Evolutionary conservation across 1,140 invertebrate species (phyloP).

Genomic region (Euura lappo): DNA sequence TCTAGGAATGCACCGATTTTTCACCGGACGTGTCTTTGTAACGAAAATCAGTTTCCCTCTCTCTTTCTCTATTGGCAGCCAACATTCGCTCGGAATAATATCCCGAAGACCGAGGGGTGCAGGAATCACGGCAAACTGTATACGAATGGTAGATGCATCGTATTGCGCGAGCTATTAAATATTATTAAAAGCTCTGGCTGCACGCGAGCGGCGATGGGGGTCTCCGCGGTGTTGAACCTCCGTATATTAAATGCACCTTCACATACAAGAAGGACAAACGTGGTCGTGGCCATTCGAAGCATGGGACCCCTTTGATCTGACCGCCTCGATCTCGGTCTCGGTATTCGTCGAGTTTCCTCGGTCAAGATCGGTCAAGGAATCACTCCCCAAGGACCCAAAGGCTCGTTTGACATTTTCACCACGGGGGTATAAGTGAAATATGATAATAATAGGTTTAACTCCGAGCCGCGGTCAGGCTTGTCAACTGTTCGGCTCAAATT

Average conservation of each 20-base stretch:
- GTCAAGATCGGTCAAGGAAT: neutral
- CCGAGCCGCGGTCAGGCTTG: neutral
- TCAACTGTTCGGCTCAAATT: conserved; percentile 2
- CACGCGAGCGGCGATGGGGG: too few species aligned
- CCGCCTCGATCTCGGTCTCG: neutral
- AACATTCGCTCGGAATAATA: neutral
- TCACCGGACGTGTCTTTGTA: neutral
- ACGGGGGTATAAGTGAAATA: neutral
- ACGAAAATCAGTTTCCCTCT: neutral
- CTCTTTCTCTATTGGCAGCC: neutral
- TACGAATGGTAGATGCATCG: too few species aligned
- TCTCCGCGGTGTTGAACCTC: too few species aligned
- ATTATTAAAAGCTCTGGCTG: too few species aligned
- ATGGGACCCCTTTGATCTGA: neutral
- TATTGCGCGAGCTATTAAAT: too few species aligned
- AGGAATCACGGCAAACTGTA: neutral
- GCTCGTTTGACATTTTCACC: conserved; percentile 1
- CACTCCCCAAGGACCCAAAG: neutral
- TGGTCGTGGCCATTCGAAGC: too few species aligned
- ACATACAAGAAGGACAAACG: too few species aligned
- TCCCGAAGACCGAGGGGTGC: neutral
- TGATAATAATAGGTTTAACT: conserved; percentile 5
- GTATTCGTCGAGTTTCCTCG: neutral
- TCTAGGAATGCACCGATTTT: conserved; percentile 1
- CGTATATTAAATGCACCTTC: too few species aligned